Percentiles rank a stretch among this genome's conserved stretches.
Evolutionary conservation across 2,888 invertebrate genomes (phyloP).

Genomic region (Temnothorax ravouxi): DNA sequence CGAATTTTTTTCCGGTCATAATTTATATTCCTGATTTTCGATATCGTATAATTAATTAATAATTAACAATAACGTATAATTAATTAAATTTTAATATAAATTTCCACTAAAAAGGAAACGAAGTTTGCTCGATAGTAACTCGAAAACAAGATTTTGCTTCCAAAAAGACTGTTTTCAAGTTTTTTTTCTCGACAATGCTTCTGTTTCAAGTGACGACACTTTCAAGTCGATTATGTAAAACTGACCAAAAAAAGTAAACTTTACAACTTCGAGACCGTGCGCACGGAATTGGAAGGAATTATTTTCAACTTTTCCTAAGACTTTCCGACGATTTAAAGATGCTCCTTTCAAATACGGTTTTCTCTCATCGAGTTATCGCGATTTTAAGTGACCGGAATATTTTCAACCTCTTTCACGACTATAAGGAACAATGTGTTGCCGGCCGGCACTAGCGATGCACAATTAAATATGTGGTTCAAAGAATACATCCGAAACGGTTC

Average conservation of each 20-base stretch:
- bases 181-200: background rate
- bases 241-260: background rate
- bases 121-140: background rate
- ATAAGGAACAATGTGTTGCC: background rate
- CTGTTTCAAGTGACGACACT: background rate
- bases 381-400: background rate
- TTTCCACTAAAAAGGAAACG: background rate
- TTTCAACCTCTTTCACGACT: background rate
- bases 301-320: background rate
- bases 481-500: constrained; percentile 1
- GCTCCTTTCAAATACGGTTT: background rate
- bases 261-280: background rate
- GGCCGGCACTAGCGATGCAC: background rate
- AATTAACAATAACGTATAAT: background rate
- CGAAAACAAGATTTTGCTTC: background rate
- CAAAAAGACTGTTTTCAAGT: background rate
- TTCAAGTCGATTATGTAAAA: constrained; percentile 13
- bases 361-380: background rate
- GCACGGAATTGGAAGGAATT: background rate
- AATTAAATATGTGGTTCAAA: constrained; percentile 19
- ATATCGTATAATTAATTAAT: background rate
- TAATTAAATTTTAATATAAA: background rate
- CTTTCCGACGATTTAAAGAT: constrained; percentile 4
- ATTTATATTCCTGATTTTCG: background rate
- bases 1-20: background rate